Conservation (phyloP, 2,888 invertebrate species). For the Dynastes maya region DNA sequence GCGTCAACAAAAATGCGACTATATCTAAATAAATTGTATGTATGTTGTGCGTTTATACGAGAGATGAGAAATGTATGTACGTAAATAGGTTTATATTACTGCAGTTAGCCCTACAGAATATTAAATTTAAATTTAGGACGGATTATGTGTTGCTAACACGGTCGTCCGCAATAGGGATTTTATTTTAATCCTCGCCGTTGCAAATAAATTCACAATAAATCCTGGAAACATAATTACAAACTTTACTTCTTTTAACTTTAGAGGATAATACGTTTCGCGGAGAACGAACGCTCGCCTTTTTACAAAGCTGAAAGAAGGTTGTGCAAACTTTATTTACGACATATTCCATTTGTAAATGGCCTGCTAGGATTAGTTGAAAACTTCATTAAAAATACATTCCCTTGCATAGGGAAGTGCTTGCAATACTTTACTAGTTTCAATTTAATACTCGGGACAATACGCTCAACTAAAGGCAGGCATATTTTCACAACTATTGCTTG, state of each 20-base stretch:
- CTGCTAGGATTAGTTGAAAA: not conserved
- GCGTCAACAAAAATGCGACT: not conserved
- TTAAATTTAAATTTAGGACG: conserved; percentile 31
- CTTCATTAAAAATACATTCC: conserved; percentile 23
- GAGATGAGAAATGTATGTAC: not conserved
- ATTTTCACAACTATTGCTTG: not conserved
- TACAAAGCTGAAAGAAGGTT: not conserved
- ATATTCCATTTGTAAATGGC: conserved; percentile 8
- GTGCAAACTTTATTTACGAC: conserved; percentile 4
- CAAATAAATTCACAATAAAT: conserved; percentile 38
- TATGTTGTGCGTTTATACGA: not conserved
- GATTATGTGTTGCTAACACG: conserved; percentile 31
- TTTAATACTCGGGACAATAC: not conserved
- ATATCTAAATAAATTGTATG: not conserved
- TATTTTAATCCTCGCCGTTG: conserved; percentile 33
- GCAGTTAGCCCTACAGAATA: conserved; percentile 16
- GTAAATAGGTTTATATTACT: not conserved
- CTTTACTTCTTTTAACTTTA: conserved; percentile 34
- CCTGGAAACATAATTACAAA: conserved; percentile 33
- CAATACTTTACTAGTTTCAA: not conserved
- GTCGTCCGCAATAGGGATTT: conserved; percentile 19
- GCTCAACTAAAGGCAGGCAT: not conserved
- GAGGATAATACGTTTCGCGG: conserved; percentile 1
- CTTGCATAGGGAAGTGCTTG: not conserved
- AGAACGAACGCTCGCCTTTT: not conserved